A percentile compares a stretch with the other conserved stretches of the same genome.
Conservation (phyloP, 2,797 vertebrate genomes). For the Falco cherrug region DNA sequence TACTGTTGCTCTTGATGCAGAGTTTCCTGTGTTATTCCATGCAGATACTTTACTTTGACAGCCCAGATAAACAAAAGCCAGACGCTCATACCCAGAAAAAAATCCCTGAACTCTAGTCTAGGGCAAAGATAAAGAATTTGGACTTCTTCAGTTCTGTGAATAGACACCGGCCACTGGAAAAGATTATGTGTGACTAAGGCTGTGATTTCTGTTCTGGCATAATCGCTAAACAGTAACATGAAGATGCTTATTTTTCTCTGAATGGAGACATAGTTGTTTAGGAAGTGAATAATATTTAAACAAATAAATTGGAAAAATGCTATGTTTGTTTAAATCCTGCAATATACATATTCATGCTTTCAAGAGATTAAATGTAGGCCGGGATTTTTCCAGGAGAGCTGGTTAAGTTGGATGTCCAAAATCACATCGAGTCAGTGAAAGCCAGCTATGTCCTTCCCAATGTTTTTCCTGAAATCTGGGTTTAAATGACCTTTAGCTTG, state of each 20-base stretch:
- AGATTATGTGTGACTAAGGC: constrained; percentile 36
- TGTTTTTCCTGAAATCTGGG: not conserved
- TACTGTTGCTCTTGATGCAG: constrained; percentile 56
- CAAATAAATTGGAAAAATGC: not conserved
- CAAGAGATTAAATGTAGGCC: not conserved
- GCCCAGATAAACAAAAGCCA: constrained; percentile 79
- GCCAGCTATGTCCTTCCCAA: not conserved
- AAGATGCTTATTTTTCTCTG: not conserved
- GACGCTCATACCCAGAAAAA: constrained; percentile 62
- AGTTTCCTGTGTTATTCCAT: constrained; percentile 74
- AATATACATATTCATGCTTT: not conserved
- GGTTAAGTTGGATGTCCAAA: not conserved
- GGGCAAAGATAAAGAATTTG: constrained; percentile 74
- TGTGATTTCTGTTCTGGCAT: constrained; percentile 12
- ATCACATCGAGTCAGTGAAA: not conserved
- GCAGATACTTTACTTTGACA: constrained; percentile 75
- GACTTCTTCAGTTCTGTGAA: constrained; percentile 67
- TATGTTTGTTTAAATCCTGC: not conserved
- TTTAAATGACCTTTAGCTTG: not conserved
- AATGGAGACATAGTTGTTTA: not conserved
- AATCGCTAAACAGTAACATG: constrained; percentile 14
- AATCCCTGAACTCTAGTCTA: constrained; percentile 74
- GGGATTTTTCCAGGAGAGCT: not conserved
- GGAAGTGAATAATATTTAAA: not conserved
- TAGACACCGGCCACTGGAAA: constrained; percentile 64